Evolutionary conservation across 2,113 vertebrate species (phyloP), one percentile per base, ranked within the genome.

Genomic region (Neoarius graeffei): DNA sequence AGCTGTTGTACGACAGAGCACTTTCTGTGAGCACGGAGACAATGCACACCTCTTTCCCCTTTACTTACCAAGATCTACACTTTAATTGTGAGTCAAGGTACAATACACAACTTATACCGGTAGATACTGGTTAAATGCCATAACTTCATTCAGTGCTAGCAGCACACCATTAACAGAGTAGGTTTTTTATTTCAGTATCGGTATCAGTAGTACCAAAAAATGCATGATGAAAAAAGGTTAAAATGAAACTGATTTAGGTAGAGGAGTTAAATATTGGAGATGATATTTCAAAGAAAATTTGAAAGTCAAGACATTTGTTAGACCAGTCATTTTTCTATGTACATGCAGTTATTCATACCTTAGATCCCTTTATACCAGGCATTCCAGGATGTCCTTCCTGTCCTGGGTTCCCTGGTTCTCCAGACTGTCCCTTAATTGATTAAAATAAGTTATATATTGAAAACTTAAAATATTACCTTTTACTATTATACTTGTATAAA

Each of bases 341-440:
- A 35, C 35, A 35, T 35, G 35, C 35, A 17, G 20, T 57, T 57
- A 57, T 81, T 60, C 19, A 59, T 93, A 98, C 98, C 96, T 96
- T 97, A 93, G 91, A 92, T 89, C 97, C 98, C 81, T 93, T 93
- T 64, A 93, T 91, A 88, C 98, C 98, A 85, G 97, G 97, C 89
- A 97, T 94, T 67, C 98, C 98, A 42, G 96, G 94, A 89, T 97
- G 97, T 88, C 98, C 98, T 64, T 96, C 96, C 88, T 97, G 95
- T 84, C 98, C 97, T 81, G 94, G 90, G 56, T 71, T 66, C 64
- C 98, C 98, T 25, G 93, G 91, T 66, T 93, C 86, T 86, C 98
- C 98, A 90, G 91, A 56, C 82, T 95, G 96, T 89, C 98, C 98
- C 98, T 99, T 89, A 66, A 87, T 88, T 83, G 17, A 27, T 57